A percentile compares a stretch with the other conserved stretches of the same genome.
These are phyloP conservation scores for Paracentrotus lividus DNA, from an alignment of 53 echinoderm and acorn worm species.

Conservation along the genomic window DNA sequence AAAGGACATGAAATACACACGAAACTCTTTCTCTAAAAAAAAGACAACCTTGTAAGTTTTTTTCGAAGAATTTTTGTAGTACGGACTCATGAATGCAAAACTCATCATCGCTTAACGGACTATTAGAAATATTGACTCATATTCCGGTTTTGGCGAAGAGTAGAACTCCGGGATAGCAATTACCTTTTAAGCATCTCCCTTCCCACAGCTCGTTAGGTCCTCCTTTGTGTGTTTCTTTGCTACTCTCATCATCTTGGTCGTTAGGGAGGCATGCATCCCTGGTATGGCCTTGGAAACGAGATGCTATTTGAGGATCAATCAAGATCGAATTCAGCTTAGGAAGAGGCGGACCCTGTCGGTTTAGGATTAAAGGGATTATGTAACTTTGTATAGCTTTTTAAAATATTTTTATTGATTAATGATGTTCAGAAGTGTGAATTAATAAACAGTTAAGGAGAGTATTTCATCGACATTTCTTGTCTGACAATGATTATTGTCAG, in stretches of 20 bases:
- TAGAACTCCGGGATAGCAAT: slow-evolving; percentile 19
- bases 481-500: too few species aligned
- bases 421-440: too few species aligned
- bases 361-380: background rate
- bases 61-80: background rate
- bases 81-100: background rate
- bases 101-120: slow-evolving; percentile 41
- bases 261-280: slow-evolving; percentile 39
- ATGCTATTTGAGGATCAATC: slow-evolving; percentile 61
- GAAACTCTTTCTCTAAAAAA: background rate
- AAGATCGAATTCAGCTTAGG: slow-evolving; percentile 57
- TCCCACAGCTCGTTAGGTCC: slow-evolving; percentile 30
- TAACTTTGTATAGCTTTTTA: background rate
- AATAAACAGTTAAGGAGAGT: too few species aligned
- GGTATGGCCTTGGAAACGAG: slow-evolving; percentile 50
- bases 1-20: background rate
- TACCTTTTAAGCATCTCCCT: slow-evolving; percentile 48
- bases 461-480: too few species aligned
- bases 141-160: slow-evolving; percentile 9
- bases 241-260: slow-evolving; percentile 31
- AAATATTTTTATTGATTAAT: too few species aligned
- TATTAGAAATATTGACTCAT: slow-evolving; percentile 59
- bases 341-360: slow-evolving; percentile 10
- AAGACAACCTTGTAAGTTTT: background rate
- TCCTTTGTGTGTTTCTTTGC: slow-evolving; percentile 39